Evolutionary conservation across 2,797 vertebrate species (phyloP).

Genomic region (Sphenodon punctatus): DNA sequence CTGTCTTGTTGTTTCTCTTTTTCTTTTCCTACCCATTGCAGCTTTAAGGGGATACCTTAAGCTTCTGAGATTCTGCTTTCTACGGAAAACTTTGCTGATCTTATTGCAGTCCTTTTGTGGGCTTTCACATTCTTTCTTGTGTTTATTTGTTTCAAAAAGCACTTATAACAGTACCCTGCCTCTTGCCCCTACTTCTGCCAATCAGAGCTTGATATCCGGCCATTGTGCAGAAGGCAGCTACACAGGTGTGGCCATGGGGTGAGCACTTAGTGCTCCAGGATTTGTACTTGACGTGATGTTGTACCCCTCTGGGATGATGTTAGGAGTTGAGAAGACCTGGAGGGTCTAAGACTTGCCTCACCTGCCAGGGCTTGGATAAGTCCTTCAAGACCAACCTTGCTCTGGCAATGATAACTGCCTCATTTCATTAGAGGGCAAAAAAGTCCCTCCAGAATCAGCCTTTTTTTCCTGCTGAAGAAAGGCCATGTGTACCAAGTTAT

Average conservation of each 20-base stretch:
- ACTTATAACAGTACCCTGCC: too few relatives aligned
- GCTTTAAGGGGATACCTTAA: too few relatives aligned
- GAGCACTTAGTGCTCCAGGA: not conserved
- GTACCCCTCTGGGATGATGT: not conserved
- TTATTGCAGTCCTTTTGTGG: not conserved
- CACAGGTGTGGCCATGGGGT: not conserved
- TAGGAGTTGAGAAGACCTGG: rapidly evolving
- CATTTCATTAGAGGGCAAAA: rapidly evolving
- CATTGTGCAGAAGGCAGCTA: not conserved
- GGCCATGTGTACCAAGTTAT: too few relatives aligned
- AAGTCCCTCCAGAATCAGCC: too few relatives aligned
- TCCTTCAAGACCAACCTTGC: not conserved
- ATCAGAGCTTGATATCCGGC: not conserved
- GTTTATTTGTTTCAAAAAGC: not conserved
- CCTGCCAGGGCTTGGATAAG: not conserved
- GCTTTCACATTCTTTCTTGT: too few relatives aligned
- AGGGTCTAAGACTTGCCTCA: rapidly evolving
- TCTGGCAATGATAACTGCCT: not conserved
- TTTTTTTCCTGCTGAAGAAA: too few relatives aligned
- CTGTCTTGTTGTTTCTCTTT: not conserved
- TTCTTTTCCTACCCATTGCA: rapidly evolving
- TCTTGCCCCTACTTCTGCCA: not conserved
- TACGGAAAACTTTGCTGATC: too few relatives aligned
- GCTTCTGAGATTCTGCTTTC: not conserved
- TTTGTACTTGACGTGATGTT: not conserved